Conservation (phyloP, 1,140 invertebrate species). For the Ceratina japonica region DNA sequence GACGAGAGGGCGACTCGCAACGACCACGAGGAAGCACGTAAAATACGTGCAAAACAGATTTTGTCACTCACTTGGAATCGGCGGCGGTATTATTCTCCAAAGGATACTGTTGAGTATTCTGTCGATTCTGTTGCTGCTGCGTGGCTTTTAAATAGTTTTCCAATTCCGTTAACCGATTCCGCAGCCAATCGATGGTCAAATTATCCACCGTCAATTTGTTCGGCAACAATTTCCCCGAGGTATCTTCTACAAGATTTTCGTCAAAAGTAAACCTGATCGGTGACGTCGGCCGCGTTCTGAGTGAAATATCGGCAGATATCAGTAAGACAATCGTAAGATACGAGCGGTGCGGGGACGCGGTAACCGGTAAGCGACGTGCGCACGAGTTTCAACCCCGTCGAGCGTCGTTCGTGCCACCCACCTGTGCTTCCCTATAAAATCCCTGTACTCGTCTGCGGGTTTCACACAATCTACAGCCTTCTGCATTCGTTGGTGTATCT, state of each 20-base stretch:
- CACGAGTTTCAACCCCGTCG: too few species aligned
- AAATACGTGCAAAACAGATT: background rate
- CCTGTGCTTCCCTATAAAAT: slow-evolving; percentile 91
- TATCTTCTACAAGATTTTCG: slow-evolving; percentile 89
- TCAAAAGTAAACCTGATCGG: slow-evolving; percentile 91
- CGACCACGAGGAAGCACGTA: background rate
- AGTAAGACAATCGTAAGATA: too few species aligned
- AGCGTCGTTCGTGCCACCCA: slow-evolving; percentile 68
- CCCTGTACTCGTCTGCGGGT: slow-evolving; percentile 89
- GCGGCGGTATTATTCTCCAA: slow-evolving; percentile 73
- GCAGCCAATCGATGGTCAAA: slow-evolving; percentile 92
- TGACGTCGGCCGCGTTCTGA: slow-evolving; percentile 86
- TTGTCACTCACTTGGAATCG: slow-evolving; percentile 68
- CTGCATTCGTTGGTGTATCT: slow-evolving; percentile 86
- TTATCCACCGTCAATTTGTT: slow-evolving; percentile 94
- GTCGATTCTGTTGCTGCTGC: slow-evolving; percentile 73
- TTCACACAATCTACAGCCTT: slow-evolving; percentile 85
- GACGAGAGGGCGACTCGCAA: background rate
- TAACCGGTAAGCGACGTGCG: too few species aligned
- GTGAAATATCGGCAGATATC: background rate
- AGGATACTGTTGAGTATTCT: slow-evolving; percentile 68
- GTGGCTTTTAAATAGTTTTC: slow-evolving; percentile 81
- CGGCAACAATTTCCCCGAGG: slow-evolving; percentile 88
- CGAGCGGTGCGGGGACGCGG: too few species aligned
- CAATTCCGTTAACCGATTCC: slow-evolving; percentile 87